Conservation (phyloP, 1,140 invertebrate species). For the Aleiodes sp. region DNA sequence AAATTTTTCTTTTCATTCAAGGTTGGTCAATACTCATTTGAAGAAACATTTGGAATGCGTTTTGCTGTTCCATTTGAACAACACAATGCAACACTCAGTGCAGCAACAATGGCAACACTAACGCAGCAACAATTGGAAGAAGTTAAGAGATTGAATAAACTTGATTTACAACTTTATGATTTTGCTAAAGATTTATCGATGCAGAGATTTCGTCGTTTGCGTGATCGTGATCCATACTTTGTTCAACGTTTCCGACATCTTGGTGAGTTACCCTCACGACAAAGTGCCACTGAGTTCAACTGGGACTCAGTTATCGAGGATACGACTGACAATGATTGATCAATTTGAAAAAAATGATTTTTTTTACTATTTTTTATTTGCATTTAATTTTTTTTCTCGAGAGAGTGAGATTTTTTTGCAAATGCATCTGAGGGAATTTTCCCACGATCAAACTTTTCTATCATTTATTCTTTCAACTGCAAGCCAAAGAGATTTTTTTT, state of each 20-base stretch:
- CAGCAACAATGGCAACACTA: slow-evolving; percentile 78
- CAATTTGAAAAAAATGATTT: background rate
- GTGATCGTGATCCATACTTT: slow-evolving; percentile 82
- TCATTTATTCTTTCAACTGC: background rate
- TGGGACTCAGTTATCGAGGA: slow-evolving; percentile 86
- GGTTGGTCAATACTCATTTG: slow-evolving; percentile 95
- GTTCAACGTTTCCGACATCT: slow-evolving; percentile 81
- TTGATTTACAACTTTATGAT: slow-evolving; percentile 94
- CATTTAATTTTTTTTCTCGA: background rate
- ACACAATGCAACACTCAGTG: slow-evolving; percentile 88
- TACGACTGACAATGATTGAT: slow-evolving; percentile 66
- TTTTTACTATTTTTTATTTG: background rate
- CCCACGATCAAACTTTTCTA: background rate
- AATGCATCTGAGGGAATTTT: slow-evolving; percentile 11
- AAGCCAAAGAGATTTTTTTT: slow-evolving; percentile 6
- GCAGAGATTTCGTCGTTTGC: slow-evolving; percentile 80
- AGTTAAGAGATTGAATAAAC: slow-evolving; percentile 83
- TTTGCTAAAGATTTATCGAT: slow-evolving; percentile 92
- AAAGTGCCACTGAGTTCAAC: slow-evolving; percentile 82
- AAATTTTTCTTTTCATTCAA: slow-evolving; percentile 46
- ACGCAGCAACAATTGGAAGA: slow-evolving; percentile 76
- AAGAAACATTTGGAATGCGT: slow-evolving; percentile 94
- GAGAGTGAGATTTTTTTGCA: background rate
- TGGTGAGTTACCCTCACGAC: slow-evolving; percentile 76
- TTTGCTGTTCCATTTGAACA: slow-evolving; percentile 90